Percentiles rank a stretch among this genome's conserved stretches.
Conservation (phyloP, 2,113 vertebrate genomes). For the Gobiocypris rarus region DNA sequence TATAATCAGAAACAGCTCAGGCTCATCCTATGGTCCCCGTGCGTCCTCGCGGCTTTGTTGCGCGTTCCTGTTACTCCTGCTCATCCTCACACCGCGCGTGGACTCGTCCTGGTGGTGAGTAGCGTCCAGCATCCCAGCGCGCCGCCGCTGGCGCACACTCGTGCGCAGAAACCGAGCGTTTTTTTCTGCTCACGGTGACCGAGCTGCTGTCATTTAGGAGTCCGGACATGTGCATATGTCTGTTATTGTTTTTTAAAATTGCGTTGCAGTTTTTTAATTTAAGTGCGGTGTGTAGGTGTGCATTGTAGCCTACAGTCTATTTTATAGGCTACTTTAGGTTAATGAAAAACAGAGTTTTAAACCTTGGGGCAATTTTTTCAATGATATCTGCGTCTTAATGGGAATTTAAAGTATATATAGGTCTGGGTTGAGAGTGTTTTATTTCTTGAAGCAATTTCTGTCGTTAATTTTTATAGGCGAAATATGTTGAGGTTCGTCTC, state of each 20-base stretch:
- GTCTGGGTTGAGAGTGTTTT: not conserved
- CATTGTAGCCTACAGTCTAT: not conserved
- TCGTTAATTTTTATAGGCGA: not conserved
- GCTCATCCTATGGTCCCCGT: slow-evolving; percentile 68
- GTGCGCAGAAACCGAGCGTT: not conserved
- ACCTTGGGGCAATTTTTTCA: not conserved
- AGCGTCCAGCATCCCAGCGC: slow-evolving; percentile 37
- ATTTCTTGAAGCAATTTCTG: not conserved
- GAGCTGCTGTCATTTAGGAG: not conserved
- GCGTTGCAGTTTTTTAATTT: not conserved
- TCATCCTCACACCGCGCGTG: slow-evolving; percentile 87
- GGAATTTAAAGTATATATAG: not conserved
- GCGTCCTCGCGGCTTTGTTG: slow-evolving; percentile 80
- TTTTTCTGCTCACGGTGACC: not conserved
- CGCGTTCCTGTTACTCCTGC: slow-evolving; percentile 83
- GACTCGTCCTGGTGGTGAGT: slow-evolving; percentile 97
- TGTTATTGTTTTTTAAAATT: not conserved
- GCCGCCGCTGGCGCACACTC: not conserved
- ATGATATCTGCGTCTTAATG: not conserved
- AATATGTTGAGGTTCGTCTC: not conserved
- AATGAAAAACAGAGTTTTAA: not conserved
- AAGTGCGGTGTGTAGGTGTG: not conserved
- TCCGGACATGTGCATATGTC: not conserved
- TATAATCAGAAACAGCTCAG: slow-evolving; percentile 67
- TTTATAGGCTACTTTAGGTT: not conserved